phyloP scores from a whole-genome alignment of 2,888 invertebrate genomes.

The Panzeria rudis region DNA sequence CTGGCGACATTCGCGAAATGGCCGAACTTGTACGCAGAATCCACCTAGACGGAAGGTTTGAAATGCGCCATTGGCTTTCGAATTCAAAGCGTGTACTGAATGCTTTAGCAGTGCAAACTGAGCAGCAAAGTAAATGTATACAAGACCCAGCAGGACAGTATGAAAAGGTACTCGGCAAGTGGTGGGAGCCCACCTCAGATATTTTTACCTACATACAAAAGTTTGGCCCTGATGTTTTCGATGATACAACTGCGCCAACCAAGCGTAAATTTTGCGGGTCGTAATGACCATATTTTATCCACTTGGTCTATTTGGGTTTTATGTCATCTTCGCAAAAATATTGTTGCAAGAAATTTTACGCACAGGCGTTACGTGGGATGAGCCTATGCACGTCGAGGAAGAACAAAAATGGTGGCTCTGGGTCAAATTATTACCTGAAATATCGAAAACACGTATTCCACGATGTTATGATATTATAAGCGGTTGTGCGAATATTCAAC shows the following conservation, averaged over 20 bases:
- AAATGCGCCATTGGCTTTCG: constrained; percentile 19
- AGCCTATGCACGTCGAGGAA: background rate
- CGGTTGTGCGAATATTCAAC: constrained; percentile 7
- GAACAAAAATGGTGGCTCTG: background rate
- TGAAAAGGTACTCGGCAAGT: background rate
- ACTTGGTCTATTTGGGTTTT: background rate
- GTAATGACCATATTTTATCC: constrained; percentile 1
- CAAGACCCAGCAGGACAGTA: background rate
- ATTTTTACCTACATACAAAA: background rate
- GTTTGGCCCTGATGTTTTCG: background rate
- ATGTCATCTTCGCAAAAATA: background rate
- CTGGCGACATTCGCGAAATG: background rate
- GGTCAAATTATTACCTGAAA: background rate
- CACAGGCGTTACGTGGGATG: background rate
- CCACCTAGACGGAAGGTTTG: background rate
- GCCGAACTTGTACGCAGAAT: no score
- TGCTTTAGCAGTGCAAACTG: background rate
- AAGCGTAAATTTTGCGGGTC: background rate
- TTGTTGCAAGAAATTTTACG: background rate
- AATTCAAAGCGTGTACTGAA: background rate
- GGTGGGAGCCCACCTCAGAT: background rate
- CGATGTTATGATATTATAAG: background rate
- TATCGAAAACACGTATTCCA: background rate
- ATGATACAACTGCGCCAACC: background rate
- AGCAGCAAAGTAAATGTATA: background rate